A percentile compares a stretch with the other conserved stretches of the same genome.
Evolutionary conservation across 2,888 invertebrate genomes (phyloP).

Genomic region (Strigamia crassipes): DNA sequence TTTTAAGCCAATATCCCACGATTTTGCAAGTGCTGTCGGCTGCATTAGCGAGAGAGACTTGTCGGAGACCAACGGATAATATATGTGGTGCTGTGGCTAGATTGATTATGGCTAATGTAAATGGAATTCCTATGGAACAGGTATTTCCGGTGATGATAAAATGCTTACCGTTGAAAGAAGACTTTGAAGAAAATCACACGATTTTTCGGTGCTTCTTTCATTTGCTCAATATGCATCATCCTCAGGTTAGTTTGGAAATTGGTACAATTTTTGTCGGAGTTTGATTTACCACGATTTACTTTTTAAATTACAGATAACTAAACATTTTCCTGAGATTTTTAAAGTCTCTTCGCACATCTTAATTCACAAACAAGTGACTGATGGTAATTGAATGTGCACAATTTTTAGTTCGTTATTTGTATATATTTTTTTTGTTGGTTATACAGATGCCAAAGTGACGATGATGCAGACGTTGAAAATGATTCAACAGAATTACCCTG

Average conservation of each 20-base stretch:
- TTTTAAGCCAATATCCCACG: conserved; percentile 66
- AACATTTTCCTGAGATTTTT: conserved; percentile 47
- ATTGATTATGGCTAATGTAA: conserved; percentile 70
- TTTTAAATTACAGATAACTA: neutral
- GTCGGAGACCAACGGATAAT: conserved; percentile 71
- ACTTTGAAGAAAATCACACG: conserved; percentile 73
- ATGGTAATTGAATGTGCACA: conserved; percentile 35
- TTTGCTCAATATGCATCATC: conserved; percentile 68
- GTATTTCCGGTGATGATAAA: conserved; percentile 73
- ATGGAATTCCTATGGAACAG: conserved; percentile 71
- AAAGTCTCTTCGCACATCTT: conserved; percentile 46
- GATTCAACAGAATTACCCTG: conserved; percentile 27
- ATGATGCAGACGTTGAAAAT: conserved; percentile 5
- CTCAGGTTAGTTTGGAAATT: conserved; percentile 55
- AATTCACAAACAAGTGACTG: conserved; percentile 44
- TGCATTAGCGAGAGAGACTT: conserved; percentile 67
- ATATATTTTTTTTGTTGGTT: neutral
- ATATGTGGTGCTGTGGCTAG: conserved; percentile 77
- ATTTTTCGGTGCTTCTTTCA: conserved; percentile 69
- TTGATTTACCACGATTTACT: neutral
- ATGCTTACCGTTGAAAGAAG: conserved; percentile 73
- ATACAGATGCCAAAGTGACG: neutral
- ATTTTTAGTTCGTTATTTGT: neutral
- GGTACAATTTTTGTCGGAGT: neutral
- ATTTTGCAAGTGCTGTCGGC: conserved; percentile 71